phyloP scores from a whole-genome alignment of 2,797 vertebrate genomes.

The Hydrolagus colliei region DNA sequence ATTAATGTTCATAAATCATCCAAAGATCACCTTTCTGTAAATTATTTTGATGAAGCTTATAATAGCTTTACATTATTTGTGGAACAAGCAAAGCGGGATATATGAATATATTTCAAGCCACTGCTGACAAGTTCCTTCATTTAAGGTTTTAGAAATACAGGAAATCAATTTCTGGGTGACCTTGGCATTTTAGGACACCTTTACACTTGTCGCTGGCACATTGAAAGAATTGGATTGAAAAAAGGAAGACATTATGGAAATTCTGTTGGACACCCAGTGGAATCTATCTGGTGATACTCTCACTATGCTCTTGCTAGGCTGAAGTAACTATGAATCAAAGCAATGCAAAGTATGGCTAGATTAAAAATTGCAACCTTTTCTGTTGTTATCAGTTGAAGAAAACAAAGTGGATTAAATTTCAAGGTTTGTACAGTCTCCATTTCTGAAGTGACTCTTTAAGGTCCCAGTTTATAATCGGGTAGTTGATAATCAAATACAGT shows the following conservation, averaged over 20 bases:
- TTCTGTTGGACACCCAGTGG: background rate
- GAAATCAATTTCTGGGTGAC: background rate
- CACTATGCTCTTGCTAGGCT: background rate
- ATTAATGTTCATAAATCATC: background rate
- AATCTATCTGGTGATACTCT: background rate
- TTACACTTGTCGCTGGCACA: background rate
- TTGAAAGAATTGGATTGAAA: background rate
- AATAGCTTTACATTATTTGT: background rate
- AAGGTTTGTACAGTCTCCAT: no score
- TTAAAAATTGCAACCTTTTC: no score
- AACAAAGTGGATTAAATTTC: no score
- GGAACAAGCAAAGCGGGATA: background rate
- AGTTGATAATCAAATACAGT: no score
- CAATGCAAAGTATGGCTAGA: no score
- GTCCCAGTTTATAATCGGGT: no score
- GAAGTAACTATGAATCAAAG: no score
- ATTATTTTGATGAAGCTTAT: background rate
- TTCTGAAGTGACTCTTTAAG: no score
- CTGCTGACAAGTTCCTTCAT: background rate
- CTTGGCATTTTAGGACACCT: no score
- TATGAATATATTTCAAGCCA: background rate
- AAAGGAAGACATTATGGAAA: background rate
- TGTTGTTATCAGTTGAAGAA: no score
- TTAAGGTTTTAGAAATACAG: slow-evolving; percentile 2
- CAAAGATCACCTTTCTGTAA: slow-evolving; percentile 6